Base-by-base conservation (phyloP, 1,140 invertebrate species). In the Drosophila nigromelanica region DNA sequence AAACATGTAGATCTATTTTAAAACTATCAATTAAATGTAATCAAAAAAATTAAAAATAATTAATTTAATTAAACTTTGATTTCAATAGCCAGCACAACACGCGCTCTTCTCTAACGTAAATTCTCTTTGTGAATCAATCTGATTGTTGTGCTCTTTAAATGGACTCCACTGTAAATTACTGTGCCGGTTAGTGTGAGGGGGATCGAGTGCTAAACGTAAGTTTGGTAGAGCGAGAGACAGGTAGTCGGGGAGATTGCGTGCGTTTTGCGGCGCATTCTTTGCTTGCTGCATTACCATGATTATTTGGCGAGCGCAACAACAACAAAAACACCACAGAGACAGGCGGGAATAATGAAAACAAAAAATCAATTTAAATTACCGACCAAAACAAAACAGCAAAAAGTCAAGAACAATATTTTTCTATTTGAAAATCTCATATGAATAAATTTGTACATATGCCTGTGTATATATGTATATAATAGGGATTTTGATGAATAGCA, bases 351-450 rank as follows among this genome's bases (percentile, higher is more conserved):
- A 48, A 33, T 30, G 24, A 27, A 12, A 51, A 47, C 67, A 51
- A 76, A 80, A 86, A 85, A 85, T 85, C 80, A 85, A 85, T 85
- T 83, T 62, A 77, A 80, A 71, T 80, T 74, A 63, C 68, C 61
- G 66, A 47, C 64, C 79, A 81, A 73, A 80, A 48, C 55, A 60
- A 70, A 80, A 67, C 50, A 62, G 15, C 18, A 43, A 48, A 54
- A 45, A 24, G 14, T 52, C 15, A 80, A 45, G 24, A 45, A 62
- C 39, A 55, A 58, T 35, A 67, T 45, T 37, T 51, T 55, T 67
- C 52, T 39, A 48, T 60, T 18, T 18, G 18, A 47, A 33, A 5
- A 33, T 8, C 30, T 18, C 18, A 18, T 33, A 33, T 33, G 5
- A 33, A 33, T 18, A 18, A 1, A 18, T 18, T 18, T 1, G 18